Percentiles rank a stretch among this genome's conserved stretches.
Evolutionary conservation across 2,888 invertebrate genomes (phyloP).

Genomic region (Xestia xanthographa): DNA sequence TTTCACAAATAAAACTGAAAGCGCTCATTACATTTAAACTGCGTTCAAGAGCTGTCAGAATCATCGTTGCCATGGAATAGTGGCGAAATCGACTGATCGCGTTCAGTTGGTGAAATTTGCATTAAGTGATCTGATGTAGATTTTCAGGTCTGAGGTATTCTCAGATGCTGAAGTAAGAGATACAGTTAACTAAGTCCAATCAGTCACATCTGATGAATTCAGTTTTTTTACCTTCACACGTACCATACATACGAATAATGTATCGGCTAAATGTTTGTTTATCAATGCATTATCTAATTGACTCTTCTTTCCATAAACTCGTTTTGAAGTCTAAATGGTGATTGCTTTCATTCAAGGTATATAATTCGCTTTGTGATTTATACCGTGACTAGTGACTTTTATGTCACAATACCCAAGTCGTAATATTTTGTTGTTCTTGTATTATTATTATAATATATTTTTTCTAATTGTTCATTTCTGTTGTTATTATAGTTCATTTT

Average conservation of each 20-base stretch:
- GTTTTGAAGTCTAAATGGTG: not conserved
- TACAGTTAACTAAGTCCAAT: not conserved
- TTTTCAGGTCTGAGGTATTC: not conserved
- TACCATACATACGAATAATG: not conserved
- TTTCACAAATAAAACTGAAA: not conserved
- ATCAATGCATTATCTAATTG: not conserved
- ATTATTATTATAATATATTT: too few species aligned
- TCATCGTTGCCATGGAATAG: not conserved
- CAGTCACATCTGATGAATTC: not conserved
- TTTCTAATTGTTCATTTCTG: too few species aligned
- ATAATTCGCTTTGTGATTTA: not conserved
- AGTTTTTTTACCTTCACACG: not conserved
- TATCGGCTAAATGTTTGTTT: conserved; percentile 5
- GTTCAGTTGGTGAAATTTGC: not conserved
- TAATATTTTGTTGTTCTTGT: too few species aligned
- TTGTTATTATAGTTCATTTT: too few species aligned
- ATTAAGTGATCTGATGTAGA: not conserved
- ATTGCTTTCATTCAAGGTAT: conserved; percentile 2
- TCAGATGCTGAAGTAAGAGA: not conserved
- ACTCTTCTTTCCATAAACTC: not conserved
- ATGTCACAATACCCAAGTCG: too few species aligned
- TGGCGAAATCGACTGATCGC: not conserved
- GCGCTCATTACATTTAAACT: not conserved
- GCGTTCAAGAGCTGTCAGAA: not conserved
- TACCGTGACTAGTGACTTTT: too few species aligned